These are phyloP conservation scores for Drosophila affinis DNA, from an alignment of 2,888 invertebrate genomes.

Conservation along the genomic window DNA sequence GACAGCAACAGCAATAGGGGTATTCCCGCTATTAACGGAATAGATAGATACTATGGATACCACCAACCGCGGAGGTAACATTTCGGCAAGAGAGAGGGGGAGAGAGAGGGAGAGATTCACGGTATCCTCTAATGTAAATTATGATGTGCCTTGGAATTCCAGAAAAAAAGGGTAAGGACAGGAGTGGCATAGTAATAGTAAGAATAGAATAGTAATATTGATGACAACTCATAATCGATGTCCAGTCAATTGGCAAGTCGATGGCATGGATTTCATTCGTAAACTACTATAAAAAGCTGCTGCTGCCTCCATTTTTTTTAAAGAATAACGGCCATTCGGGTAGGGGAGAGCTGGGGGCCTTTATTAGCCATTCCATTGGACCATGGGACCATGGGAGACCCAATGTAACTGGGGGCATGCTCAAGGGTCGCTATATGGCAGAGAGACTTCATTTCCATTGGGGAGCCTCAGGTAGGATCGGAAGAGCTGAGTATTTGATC, in stretches of 20 bases:
- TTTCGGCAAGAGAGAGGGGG: no score
- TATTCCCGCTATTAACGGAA: no score
- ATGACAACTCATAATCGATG: not conserved
- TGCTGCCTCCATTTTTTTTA: constrained; percentile 86
- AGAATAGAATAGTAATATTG: no score
- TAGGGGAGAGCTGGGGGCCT: constrained; percentile 31
- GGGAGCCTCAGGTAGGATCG: constrained; percentile 85
- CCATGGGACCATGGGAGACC: constrained; percentile 64
- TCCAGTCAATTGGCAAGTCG: constrained; percentile 56
- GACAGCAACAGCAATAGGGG: no score
- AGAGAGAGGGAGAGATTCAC: no score
- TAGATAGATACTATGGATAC: no score
- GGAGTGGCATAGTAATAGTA: no score
- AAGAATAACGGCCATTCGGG: constrained; percentile 88
- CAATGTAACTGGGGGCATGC: constrained; percentile 65
- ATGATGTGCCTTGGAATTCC: no score
- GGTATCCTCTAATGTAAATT: constrained; percentile 23
- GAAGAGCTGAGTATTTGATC: constrained; percentile 85
- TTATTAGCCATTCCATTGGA: no score
- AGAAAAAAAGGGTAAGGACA: constrained; percentile 27
- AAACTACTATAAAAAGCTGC: constrained; percentile 87
- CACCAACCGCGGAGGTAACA: no score
- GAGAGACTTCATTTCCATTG: constrained; percentile 87
- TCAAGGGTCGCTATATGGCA: constrained; percentile 63
- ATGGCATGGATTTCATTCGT: constrained; percentile 62